These are phyloP conservation scores for Amphipyra berbera DNA, from an alignment of 2,888 invertebrate species.

Conservation along the genomic window DNA sequence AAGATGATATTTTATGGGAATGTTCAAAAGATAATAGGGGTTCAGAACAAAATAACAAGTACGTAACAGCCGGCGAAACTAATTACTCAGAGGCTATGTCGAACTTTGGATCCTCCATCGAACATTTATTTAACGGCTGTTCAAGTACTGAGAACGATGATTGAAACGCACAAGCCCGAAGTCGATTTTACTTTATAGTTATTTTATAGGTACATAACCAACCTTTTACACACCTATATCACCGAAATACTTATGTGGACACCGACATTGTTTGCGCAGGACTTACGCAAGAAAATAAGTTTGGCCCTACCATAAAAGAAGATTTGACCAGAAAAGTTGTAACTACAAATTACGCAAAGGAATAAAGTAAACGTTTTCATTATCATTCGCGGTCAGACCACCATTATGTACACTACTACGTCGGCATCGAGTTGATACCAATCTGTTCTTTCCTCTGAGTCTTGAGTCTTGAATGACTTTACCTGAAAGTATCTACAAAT, in stretches of 20 bases:
- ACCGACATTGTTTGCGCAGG: conserved; percentile 27
- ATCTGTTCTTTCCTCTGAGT: too few species aligned
- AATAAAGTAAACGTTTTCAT: conserved; percentile 33
- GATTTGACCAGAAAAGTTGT: conserved; percentile 33
- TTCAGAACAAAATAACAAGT: conserved; percentile 39
- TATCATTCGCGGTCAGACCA: conserved; percentile 11
- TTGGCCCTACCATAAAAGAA: conserved; percentile 29
- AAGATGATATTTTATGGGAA: too few species aligned
- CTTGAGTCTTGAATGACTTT: too few species aligned
- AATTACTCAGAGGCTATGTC: conserved; percentile 36
- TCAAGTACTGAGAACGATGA: conserved; percentile 37
- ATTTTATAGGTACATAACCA: conserved; percentile 40
- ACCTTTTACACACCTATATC: conserved; percentile 40
- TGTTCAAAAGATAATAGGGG: conserved; percentile 16
- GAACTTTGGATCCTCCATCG: conserved; percentile 35
- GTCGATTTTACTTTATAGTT: conserved; percentile 42
- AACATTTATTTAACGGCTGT: conserved; percentile 34
- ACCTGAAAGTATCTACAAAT: too few species aligned
- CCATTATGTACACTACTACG: not conserved
- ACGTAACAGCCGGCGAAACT: conserved; percentile 37
- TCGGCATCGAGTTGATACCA: too few species aligned
- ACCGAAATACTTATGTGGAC: conserved; percentile 20
- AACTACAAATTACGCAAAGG: conserved; percentile 28
- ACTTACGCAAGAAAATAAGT: conserved; percentile 27
- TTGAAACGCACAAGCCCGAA: conserved; percentile 48